Percentiles rank a stretch among this genome's conserved stretches.
Evolutionary conservation across 2,888 invertebrate genomes (phyloP).

Genomic region (Chrysolina americana): DNA sequence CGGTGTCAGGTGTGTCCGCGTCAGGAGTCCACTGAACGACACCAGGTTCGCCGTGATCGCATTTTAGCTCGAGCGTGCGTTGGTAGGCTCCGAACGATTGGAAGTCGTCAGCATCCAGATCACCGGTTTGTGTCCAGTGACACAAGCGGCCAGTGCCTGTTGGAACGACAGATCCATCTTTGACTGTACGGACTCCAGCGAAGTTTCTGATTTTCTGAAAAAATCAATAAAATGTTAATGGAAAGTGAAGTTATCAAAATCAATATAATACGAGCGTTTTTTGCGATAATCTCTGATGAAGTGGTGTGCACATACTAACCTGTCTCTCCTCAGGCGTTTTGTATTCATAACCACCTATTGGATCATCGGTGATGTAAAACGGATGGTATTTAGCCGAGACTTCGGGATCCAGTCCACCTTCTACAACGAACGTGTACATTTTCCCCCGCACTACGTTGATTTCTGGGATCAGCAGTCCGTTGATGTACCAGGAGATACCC

Average conservation of each 20-base stretch:
- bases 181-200: constrained; percentile 83
- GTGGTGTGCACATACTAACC: constrained; percentile 70
- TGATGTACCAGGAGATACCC: constrained; percentile 96
- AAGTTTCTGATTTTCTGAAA: constrained; percentile 83
- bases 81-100: constrained; percentile 93
- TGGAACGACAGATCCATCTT: constrained; percentile 79
- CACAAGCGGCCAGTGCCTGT: constrained; percentile 88
- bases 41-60: constrained; percentile 88
- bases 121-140: constrained; percentile 86
- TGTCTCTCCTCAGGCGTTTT: constrained; percentile 86
- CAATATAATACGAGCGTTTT: too few species aligned
- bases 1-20: constrained; percentile 87
- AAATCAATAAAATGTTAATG: not conserved
- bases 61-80: constrained; percentile 84
- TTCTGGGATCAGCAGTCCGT: constrained; percentile 92
- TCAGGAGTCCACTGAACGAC: constrained; percentile 91
- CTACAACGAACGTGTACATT: constrained; percentile 90
- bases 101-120: constrained; percentile 86
- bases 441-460: constrained; percentile 89
- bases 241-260: too few species aligned
- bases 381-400: constrained; percentile 90
- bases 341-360: constrained; percentile 90
- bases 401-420: constrained; percentile 86
- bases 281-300: not conserved
- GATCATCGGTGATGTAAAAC: constrained; percentile 93